Percentiles rank a stretch among this genome's conserved stretches.
phyloP scores from a whole-genome alignment of 2,888 invertebrate genomes.

The Hylaea fasciaria region DNA sequence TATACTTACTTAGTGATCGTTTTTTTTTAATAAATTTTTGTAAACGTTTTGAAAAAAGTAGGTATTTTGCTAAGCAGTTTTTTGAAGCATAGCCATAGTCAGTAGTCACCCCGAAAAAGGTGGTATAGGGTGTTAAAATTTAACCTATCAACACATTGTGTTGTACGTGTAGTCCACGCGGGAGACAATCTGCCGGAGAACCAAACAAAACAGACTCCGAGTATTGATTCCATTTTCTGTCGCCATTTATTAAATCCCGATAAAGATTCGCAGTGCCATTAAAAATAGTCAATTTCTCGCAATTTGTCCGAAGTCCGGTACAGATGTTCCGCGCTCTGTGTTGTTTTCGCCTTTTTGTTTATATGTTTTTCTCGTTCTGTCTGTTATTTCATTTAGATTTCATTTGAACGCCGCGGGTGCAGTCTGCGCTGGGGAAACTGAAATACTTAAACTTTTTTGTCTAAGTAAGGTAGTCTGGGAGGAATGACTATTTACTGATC shows the following conservation, averaged over 20 bases:
- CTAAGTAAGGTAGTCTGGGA: too few relatives aligned
- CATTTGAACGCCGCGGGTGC: conserved; percentile 45
- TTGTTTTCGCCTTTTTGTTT: conserved; percentile 40
- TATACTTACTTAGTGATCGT: too few relatives aligned
- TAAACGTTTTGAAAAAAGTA: too few relatives aligned
- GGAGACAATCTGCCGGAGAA: too few relatives aligned
- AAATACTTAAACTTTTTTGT: conserved; percentile 7
- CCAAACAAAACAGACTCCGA: conserved; percentile 1
- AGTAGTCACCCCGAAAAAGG: too few relatives aligned
- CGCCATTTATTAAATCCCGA: conserved; percentile 12
- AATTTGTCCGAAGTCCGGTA: conserved; percentile 45
- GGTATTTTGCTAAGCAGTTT: too few relatives aligned
- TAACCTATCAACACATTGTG: too few relatives aligned
- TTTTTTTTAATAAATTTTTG: too few relatives aligned
- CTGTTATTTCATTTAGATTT: conserved; percentile 56
- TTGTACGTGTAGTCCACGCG: too few relatives aligned
- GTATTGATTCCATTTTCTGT: neutral
- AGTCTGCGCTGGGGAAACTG: conserved; percentile 24
- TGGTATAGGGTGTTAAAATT: too few relatives aligned
- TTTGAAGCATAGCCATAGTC: too few relatives aligned
- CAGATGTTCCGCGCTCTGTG: conserved; percentile 31
- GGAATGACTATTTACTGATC: too few relatives aligned
- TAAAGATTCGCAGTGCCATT: conserved; percentile 29
- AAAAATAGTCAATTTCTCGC: conserved; percentile 47
- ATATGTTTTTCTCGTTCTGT: conserved; percentile 42